phyloP scores from a whole-genome alignment of 2,113 vertebrate species.

The Reinhardtius hippoglossoides region DNA sequence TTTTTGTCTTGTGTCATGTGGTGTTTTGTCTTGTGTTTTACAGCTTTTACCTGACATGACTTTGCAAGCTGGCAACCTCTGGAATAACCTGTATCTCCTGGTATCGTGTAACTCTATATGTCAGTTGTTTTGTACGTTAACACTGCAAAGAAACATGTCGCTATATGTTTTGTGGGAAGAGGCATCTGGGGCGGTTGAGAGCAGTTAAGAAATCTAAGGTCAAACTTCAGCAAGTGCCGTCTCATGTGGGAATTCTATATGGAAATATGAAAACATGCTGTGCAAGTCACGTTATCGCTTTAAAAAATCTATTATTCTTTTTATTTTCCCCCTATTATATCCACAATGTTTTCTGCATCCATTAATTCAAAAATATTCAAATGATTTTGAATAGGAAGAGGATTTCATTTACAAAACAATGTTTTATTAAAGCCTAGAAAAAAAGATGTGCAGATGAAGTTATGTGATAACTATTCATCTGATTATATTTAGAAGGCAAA shows the following conservation, averaged over 20 bases:
- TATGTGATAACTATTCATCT: constrained; percentile 42
- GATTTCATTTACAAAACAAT: constrained; percentile 57
- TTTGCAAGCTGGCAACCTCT: constrained; percentile 19
- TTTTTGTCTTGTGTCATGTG: constrained; percentile 18
- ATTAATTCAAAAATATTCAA: constrained; percentile 57
- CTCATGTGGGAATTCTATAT: background rate
- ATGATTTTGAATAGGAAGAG: constrained; percentile 39
- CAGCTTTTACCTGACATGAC: constrained; percentile 40
- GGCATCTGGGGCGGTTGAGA: background rate
- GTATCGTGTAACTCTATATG: background rate
- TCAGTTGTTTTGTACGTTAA: too few relatives aligned
- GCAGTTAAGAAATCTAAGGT: background rate
- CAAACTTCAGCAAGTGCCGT: background rate
- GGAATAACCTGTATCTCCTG: background rate
- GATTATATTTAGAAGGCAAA: constrained; percentile 49
- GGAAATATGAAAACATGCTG: constrained; percentile 20
- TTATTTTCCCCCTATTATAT: constrained; percentile 7
- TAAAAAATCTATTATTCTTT: constrained; percentile 32
- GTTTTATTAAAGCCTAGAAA: constrained; percentile 40
- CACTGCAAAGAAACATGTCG: background rate
- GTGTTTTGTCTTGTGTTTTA: constrained; percentile 22
- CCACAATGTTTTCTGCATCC: constrained; percentile 5
- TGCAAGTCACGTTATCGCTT: constrained; percentile 32
- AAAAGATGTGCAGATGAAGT: constrained; percentile 42
- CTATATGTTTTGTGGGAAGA: background rate